These are phyloP conservation scores for Himalopsyche anomala DNA, from an alignment of 2,888 invertebrate genomes.

Conservation along the genomic window DNA sequence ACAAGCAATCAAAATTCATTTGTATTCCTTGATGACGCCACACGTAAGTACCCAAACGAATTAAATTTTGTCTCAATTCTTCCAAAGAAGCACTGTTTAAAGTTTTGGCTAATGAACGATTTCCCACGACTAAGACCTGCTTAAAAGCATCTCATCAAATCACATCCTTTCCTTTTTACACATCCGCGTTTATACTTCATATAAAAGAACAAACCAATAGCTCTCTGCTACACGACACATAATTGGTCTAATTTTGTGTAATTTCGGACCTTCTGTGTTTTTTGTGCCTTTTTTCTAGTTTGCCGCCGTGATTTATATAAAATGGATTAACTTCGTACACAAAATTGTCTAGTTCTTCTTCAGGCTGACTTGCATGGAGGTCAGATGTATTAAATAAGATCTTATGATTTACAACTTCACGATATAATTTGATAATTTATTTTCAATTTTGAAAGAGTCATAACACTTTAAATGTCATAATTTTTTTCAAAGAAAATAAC, in stretches of 20 bases:
- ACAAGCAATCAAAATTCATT: no score
- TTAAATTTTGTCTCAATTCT: background rate
- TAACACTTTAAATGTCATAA: constrained; percentile 2
- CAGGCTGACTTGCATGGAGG: constrained; percentile 34
- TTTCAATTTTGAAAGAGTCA: constrained; percentile 23
- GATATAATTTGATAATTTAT: constrained; percentile 34
- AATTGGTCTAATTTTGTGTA: constrained; percentile 56
- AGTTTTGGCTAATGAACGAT: constrained; percentile 61
- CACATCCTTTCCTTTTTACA: constrained; percentile 44
- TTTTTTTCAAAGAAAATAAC: background rate
- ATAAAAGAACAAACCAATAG: constrained; percentile 47
- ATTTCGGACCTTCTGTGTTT: constrained; percentile 51
- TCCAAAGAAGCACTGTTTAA: constrained; percentile 47
- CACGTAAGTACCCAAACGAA: background rate
- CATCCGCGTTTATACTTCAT: constrained; percentile 14
- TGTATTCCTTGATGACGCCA: background rate
- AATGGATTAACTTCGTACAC: constrained; percentile 51
- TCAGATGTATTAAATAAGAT: constrained; percentile 22
- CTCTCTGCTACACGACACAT: constrained; percentile 16
- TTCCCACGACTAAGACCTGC: constrained; percentile 59
- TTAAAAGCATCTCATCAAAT: constrained; percentile 49
- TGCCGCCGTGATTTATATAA: constrained; percentile 54
- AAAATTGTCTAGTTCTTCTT: constrained; percentile 34
- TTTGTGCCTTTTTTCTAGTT: background rate
- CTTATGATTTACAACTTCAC: constrained; percentile 31